Evolutionary conservation across 2,113 vertebrate species (phyloP), one percentile per base, ranked within the genome.

Genomic region (Labrus mixtus): DNA sequence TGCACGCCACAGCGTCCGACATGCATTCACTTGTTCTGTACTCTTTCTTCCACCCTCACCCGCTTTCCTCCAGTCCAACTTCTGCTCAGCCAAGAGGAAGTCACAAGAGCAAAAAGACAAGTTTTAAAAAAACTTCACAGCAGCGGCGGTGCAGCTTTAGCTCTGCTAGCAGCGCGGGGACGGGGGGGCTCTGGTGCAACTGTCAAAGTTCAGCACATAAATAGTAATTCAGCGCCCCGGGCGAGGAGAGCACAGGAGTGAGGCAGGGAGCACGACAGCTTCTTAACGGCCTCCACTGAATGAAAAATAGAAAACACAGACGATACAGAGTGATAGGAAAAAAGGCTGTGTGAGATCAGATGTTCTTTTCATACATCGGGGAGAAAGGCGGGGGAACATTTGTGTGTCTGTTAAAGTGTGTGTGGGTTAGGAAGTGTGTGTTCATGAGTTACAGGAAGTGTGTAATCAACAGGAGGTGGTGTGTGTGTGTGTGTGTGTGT

Each of bases 121-220:
- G 74, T 76, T 33, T 33, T 6, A 33, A 33, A 19, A 46, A 68
- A 64, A 66, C 43, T 73, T 86, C 78, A 76, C 43, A 69, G 81
- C 67, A 65, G 62, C 62, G 11, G 81, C 67, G 62, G 62, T 59
- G 11, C 59, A 60, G 61, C 65, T 83, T 86, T 70, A 79, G 71
- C 56, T 68, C 58, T 78, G 78, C 82, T 81, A 73, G 86, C 64
- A 71, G 71, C 85, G 82, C 75, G 63, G 83, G 76, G 78, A 83
- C 85, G 81, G 73, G n/a, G n/a, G n/a, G n/a, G 77, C 76, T 86
- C 69, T 70, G 55, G 79, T 82, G 86, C 71, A 64, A 64, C 92
- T 89, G 90, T 92, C 92, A 93, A 89, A 92, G 90, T 92, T 92
- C 87, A 92, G 87, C 89, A 91, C 91, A 94, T 92, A 92, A 93